phyloP scores from a whole-genome alignment of 1,140 invertebrate species.

The Ericerus pela region DNA sequence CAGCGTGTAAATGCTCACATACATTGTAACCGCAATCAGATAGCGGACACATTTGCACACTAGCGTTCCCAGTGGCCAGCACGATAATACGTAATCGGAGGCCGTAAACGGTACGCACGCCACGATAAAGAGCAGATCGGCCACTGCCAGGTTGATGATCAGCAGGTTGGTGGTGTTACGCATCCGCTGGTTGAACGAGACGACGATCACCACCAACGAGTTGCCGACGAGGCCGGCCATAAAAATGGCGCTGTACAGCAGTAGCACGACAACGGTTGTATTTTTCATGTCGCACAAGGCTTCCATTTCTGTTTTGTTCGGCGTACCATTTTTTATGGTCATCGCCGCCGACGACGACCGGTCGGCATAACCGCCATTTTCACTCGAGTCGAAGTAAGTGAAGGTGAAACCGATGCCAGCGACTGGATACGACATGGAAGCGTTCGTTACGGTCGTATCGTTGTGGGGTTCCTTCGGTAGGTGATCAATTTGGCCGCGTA shows the following conservation, averaged over 20 bases:
- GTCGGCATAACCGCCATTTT: too few relatives aligned
- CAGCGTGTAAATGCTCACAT: constrained; percentile 83
- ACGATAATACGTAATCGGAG: constrained; percentile 66
- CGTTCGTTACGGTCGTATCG: too few relatives aligned
- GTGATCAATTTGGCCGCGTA: too few relatives aligned
- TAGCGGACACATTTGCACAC: constrained; percentile 84
- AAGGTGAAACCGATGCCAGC: too few relatives aligned
- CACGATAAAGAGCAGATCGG: constrained; percentile 84
- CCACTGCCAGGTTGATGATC: constrained; percentile 74
- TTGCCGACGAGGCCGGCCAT: constrained; percentile 79
- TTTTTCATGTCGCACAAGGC: constrained; percentile 32
- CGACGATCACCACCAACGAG: constrained; percentile 54
- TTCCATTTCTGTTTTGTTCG: too few relatives aligned
- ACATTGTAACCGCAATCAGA: constrained; percentile 74
- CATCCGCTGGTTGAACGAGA: constrained; percentile 76
- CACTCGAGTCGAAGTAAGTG: too few relatives aligned
- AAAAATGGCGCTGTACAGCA: constrained; percentile 76
- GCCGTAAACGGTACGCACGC: constrained; percentile 93
- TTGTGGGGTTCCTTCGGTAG: too few relatives aligned
- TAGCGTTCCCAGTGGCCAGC: constrained; percentile 79
- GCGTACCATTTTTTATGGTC: too few relatives aligned
- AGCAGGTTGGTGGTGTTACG: constrained; percentile 82
- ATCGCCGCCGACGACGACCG: too few relatives aligned
- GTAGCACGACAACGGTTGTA: constrained; percentile 61
- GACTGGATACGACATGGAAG: too few relatives aligned